These are phyloP conservation scores for Coluber constrictor DNA, from an alignment of 2,797 vertebrate species.

Conservation along the genomic window DNA sequence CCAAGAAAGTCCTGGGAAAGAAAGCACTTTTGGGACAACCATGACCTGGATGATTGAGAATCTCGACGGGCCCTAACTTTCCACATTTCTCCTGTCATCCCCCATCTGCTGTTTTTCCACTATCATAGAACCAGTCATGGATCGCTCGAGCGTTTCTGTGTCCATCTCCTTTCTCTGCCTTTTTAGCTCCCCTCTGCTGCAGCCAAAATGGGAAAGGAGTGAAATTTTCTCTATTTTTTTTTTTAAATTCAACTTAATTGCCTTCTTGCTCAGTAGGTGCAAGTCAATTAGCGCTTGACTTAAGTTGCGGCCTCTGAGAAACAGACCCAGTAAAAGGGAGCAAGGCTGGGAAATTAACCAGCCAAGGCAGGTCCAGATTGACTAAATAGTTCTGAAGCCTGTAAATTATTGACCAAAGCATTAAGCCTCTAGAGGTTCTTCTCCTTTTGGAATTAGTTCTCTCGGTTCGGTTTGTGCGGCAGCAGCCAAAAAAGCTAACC, in stretches of 20 bases:
- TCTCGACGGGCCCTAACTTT: too few species aligned
- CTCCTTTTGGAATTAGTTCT: not conserved
- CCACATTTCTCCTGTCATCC: not conserved
- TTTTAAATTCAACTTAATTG: not conserved
- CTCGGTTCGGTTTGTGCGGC: not conserved
- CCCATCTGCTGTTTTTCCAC: not conserved
- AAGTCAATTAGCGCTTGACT: slow-evolving; percentile 23
- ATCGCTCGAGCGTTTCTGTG: not conserved
- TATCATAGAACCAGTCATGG: not conserved
- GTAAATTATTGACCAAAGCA: not conserved
- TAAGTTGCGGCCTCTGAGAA: slow-evolving; percentile 24
- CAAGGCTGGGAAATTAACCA: slow-evolving; percentile 31
- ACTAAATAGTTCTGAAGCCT: slow-evolving; percentile 6
- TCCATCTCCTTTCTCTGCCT: not conserved
- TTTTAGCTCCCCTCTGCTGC: not conserved
- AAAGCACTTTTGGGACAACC: too few species aligned
- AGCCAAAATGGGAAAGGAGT: not conserved
- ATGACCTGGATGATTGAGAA: too few species aligned
- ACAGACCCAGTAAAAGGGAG: slow-evolving; percentile 6
- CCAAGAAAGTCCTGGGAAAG: too few species aligned
- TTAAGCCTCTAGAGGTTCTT: not conserved
- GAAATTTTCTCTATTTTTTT: not conserved
- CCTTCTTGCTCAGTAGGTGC: not conserved
- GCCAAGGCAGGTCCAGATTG: not conserved
- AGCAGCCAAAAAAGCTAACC: not conserved